Base-by-base conservation (phyloP, 2,797 vertebrate species). In the Tauraco hartlaubi region DNA sequence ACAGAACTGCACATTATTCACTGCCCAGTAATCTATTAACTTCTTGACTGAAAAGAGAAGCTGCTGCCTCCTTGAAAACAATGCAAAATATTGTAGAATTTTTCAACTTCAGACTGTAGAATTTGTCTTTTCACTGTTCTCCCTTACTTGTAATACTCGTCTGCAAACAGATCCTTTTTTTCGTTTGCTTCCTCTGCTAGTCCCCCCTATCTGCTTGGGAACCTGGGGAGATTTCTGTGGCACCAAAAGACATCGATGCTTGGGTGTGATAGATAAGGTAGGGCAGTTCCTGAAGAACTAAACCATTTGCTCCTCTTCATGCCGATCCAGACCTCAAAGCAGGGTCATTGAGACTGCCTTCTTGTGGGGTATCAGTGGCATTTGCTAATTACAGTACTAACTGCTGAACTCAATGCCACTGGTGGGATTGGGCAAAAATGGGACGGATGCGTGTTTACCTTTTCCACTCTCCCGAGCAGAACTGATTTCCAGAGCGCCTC, bases 1-100 rank as follows among this genome's bases (percentile, higher is more conserved):
- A 90, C 64, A 81, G 78, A 87, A 80, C 71, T 85, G 88, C 69
- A 83, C 63, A 23, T 94, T 83, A 62, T 85, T 95, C 66, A 77
- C 75, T 96, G 87, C 69, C 91, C 81, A 43, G 81, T 82, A 95
- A 91, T 85, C 92, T 91, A 46, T 94, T 92, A 89, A 74, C 63
- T 89, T 92, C 67, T 87, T 89, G 92, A 67, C 77, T n/a, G 90
- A 20, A 73, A 78, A 76, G 52, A 92, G 39, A 64, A 93, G 61
- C 84, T 85, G 41, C 67, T 92, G 49, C 77, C 54, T 91, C 15
- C 56, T 43, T 82, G 88, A 87, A 94, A 96, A 87, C 71, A 89
- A 10, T 26, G 63, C 41, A 56, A 94, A 87, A 85, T 68, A 51
- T 74, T 82, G 73, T 35, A 44, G 55, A 35, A 39, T 71, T 67